Percentiles rank a stretch among this genome's conserved stretches.
Conservation (phyloP, 2,888 invertebrate genomes). For the Megastigmus dorsalis region DNA sequence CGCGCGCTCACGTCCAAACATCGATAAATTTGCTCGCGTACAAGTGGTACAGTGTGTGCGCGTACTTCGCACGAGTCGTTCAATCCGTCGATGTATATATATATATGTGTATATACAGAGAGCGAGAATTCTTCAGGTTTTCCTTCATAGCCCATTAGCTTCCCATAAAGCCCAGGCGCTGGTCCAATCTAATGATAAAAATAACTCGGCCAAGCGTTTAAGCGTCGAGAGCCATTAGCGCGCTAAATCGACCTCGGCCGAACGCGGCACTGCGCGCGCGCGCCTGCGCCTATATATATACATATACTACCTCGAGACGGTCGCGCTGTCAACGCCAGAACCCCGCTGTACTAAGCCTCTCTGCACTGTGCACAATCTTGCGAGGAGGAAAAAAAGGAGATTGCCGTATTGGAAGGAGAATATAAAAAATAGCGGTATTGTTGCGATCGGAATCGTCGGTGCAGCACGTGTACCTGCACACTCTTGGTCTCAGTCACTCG, state of each 20-base stretch:
- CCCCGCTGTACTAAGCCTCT: too few relatives aligned
- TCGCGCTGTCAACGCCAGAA: too few relatives aligned
- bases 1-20: too few relatives aligned
- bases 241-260: not conserved
- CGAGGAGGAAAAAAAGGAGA: not conserved
- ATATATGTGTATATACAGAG: too few relatives aligned
- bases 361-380: too few relatives aligned
- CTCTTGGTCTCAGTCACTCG: too few relatives aligned
- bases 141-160: conserved; percentile 26
- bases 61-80: not conserved
- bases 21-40: too few relatives aligned
- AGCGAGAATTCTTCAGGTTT: conserved; percentile 2
- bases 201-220: not conserved
- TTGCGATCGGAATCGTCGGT: conserved; percentile 15
- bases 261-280: too few relatives aligned
- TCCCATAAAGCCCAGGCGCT: conserved; percentile 14
- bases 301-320: not conserved
- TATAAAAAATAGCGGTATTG: not conserved
- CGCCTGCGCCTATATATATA: not conserved
- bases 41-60: not conserved
- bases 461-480: too few relatives aligned
- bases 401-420: not conserved
- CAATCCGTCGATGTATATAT: too few relatives aligned
- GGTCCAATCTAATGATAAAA: conserved; percentile 16
- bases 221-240: conserved; percentile 5